Conservation (phyloP, 2,888 invertebrate species). For the Drosophila meridionalis region DNA sequence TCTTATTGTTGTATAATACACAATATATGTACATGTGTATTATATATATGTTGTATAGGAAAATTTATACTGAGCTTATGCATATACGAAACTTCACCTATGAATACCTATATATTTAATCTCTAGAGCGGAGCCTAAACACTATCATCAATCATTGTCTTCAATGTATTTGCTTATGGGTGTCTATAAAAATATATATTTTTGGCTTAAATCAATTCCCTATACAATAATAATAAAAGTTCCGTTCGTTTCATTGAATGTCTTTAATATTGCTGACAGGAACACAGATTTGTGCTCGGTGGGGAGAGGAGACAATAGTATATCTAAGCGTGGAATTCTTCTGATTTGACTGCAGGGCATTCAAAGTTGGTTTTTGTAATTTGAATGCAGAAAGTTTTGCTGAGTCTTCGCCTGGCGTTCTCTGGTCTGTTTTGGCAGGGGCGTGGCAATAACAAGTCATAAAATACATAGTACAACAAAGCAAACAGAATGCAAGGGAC, state of each 20-base stretch:
- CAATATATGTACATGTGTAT: too few relatives aligned
- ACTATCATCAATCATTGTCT: neutral
- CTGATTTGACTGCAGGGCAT: constrained; percentile 15
- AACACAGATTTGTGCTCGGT: neutral
- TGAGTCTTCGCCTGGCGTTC: neutral
- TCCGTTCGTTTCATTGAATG: neutral
- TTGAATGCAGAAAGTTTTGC: constrained; percentile 45
- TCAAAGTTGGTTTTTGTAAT: constrained; percentile 50
- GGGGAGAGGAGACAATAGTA: neutral
- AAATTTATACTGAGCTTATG: neutral
- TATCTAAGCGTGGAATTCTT: neutral
- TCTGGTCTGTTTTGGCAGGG: constrained; percentile 7
- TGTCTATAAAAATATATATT: neutral
- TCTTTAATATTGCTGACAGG: neutral
- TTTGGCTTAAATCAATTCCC: neutral
- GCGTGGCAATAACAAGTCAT: constrained; percentile 61
- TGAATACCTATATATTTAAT: neutral
- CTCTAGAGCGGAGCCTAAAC: neutral
- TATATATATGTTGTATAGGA: neutral
- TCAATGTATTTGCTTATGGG: neutral
- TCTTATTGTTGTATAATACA: too few relatives aligned
- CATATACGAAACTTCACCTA: neutral
- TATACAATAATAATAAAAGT: neutral
- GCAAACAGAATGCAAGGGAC: constrained; percentile 32
- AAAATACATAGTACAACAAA: constrained; percentile 66